Conservation (phyloP, 2,113 vertebrate genomes). For the Indicator maculatus region DNA sequence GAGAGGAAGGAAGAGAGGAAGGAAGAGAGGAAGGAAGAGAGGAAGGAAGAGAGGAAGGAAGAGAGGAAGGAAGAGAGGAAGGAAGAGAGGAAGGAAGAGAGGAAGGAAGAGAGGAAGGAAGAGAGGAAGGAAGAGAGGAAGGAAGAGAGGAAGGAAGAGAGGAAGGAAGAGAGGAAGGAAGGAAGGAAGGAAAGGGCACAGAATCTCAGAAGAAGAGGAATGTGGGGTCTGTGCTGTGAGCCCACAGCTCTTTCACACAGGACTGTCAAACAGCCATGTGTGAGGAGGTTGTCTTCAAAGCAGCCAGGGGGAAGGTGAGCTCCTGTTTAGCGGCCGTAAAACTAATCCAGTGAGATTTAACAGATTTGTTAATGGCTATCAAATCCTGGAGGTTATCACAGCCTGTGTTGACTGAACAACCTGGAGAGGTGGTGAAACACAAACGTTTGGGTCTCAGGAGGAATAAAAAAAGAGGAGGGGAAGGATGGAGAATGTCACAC, state of each 20-base stretch:
- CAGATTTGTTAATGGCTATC: not conserved
- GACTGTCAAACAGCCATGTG: rapidly evolving
- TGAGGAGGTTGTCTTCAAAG: not conserved
- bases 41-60: too few relatives aligned
- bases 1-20: too few relatives aligned
- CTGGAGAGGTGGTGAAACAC: not conserved
- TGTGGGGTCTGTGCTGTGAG: not conserved
- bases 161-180: too few relatives aligned
- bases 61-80: too few relatives aligned
- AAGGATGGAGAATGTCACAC: not conserved
- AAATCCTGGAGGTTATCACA: not conserved
- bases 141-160: too few relatives aligned
- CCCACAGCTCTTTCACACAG: not conserved
- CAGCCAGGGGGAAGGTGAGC: not conserved
- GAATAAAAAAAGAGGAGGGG: too few relatives aligned
- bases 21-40: too few relatives aligned
- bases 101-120: too few relatives aligned
- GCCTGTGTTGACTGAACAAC: not conserved
- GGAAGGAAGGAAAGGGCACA: not conserved
- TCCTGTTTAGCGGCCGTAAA: not conserved
- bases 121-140: too few relatives aligned
- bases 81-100: too few relatives aligned
- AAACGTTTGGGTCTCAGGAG: not conserved
- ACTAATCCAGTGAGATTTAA: not conserved
- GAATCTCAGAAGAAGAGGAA: not conserved